Percentiles rank a stretch among this genome's conserved stretches.
phyloP scores from a whole-genome alignment of 2,888 invertebrate genomes.

The Eristalis intricaria region DNA sequence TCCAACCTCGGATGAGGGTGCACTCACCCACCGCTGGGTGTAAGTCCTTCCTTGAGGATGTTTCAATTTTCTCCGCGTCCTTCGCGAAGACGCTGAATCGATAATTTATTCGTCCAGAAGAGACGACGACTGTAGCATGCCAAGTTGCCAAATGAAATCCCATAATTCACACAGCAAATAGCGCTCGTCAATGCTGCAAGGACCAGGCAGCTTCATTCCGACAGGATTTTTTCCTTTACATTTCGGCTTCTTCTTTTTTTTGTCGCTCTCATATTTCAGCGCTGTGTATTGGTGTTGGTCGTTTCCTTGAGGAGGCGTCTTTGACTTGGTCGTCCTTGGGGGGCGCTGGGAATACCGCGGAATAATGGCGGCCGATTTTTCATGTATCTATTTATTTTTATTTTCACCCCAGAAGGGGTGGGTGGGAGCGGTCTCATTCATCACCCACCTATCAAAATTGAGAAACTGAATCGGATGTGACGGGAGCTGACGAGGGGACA shows the following conservation, averaged over 20 bases:
- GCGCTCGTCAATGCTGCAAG: constrained; percentile 58
- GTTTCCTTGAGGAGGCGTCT: constrained; percentile 31
- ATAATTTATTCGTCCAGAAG: constrained; percentile 57
- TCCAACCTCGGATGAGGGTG: not conserved
- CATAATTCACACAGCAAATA: constrained; percentile 65
- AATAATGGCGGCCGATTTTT: constrained; percentile 70
- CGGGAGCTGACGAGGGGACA: constrained; percentile 12
- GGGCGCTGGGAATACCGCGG: constrained; percentile 15
- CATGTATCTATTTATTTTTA: constrained; percentile 60
- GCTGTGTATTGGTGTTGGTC: constrained; percentile 35
- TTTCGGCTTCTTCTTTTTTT: not conserved
- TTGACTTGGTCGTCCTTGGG: not conserved
- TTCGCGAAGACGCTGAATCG: constrained; percentile 48
- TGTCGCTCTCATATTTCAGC: constrained; percentile 4
- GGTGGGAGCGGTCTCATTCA: constrained; percentile 2
- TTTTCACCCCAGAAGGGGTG: not conserved
- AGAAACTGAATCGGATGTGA: not conserved
- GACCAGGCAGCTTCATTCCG: constrained; percentile 38
- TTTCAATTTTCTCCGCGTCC: constrained; percentile 64
- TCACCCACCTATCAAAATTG: constrained; percentile 15
- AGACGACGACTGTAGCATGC: constrained; percentile 31
- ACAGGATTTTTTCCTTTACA: constrained; percentile 34
- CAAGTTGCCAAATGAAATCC: constrained; percentile 67
- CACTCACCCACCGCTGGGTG: constrained; percentile 38
- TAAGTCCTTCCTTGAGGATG: constrained; percentile 65